Evolutionary conservation across 2,888 invertebrate species (phyloP), one percentile per base, ranked within the genome.

Genomic region (Exocentrus adspersus): DNA sequence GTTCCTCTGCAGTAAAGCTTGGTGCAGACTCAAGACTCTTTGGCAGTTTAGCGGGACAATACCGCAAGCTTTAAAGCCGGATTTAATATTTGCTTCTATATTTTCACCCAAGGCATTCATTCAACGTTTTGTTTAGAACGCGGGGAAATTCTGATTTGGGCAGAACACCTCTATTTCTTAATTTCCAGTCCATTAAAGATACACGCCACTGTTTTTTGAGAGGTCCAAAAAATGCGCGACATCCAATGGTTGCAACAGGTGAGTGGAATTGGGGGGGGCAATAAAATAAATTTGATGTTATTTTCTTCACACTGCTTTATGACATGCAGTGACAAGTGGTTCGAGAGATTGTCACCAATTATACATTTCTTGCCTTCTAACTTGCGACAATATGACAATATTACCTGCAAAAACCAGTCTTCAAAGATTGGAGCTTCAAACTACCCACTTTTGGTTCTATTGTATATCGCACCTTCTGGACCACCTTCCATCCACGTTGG

Each of bases 401-500:
- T 46, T 52, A 67, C 51, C 19, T 67, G 56, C 32, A 57, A 14
- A 30, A 75, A 74, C 73, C 72, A 74, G 28, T 71, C 69, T 62
- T 72, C 69, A 60, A 72, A 75, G 14, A 59, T 60, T 14, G 37
- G 32, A 6, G 20, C 60, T 42, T 74, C 71, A 32, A 75, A 66
- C 74, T 73, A 74, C 1, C 80, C 80, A 62, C 72, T 75, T 61
- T 76, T 75, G 7, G 76, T 72, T 12, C 77, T 60, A 63, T 79
- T 81, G 62, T 80, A 83, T 2, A 76, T 56, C 60, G 70, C 51
- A 64, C 74, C 58, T 46, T 42, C 43, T n/a, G 79, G 81, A n/a
- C 81, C 81, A 48, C 77, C 76, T 67, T 76, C 75, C n/a, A 72
- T 74, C 82, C 81, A 82, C 5, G 74, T 72, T 14, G 68, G 63